Base-by-base conservation (phyloP, 2,113 vertebrate species). In the Mustela nigripes region DNA sequence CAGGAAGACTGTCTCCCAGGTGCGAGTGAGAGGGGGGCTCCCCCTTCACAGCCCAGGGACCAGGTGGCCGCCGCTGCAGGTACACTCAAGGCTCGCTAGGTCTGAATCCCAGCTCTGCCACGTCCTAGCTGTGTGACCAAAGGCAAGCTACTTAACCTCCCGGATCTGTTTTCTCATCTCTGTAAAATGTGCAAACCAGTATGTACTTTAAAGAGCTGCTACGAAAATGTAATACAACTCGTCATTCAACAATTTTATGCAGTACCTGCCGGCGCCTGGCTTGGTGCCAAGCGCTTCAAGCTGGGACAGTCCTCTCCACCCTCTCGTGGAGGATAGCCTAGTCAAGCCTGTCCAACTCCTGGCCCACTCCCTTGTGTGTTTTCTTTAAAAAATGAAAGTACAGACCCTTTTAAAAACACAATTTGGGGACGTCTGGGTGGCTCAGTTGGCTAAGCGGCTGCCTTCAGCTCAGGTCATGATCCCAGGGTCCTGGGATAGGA, bases 181-280 rank as follows among this genome's bases (percentile, higher is more conserved):
- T 90, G 24, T 63, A 60, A 92, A 96, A 87, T 39, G 56, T 80
- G 39, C n/a, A 65, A 42, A 84, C 60, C 88, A 91, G 71, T 19
- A 81, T 10, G 28, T 50, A 33, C 78, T 81, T 94, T 71, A 84
- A 18, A 82, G 4, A 42, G 65, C 73, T 24, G 22, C 67, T 53
- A 58, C 2, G 21, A 97, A 86, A 84, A 39, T 7, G 60, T 0
- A 79, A 56, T 2, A 56, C 7, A 42, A 63, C 50, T 65, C 74
- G n/a, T 36, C 56, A 94, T 36, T 84, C 26, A 62, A 65, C 58
- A 87, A 58, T 63, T 45, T 53, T 62, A 71, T 1, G 45, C 28
- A 50, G 14, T n/a, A 79, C 45, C 89, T 33, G 2, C 71, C 73
- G 76, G 53, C 28, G 39, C 67, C 91, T 71, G 28, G 62, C 50